These are phyloP conservation scores for Boleophthalmus pectinirostris DNA, from an alignment of 2,113 vertebrate species.

Conservation along the genomic window DNA sequence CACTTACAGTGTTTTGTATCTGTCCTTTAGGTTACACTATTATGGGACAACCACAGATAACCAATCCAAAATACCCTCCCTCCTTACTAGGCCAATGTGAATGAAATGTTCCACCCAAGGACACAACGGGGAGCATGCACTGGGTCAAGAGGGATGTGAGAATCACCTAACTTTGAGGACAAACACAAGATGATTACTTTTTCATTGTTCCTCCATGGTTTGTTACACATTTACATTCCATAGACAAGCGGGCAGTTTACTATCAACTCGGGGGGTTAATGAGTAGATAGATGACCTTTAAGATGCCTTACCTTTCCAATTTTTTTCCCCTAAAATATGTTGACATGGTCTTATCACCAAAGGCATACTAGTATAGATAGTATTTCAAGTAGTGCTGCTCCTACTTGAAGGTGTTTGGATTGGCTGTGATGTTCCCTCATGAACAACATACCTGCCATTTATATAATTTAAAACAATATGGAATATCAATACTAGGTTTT, in stretches of 20 bases:
- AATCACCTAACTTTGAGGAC: background rate
- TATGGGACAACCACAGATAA: background rate
- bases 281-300: slow-evolving; percentile 17
- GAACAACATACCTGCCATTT: background rate
- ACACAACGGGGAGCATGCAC: background rate
- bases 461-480: background rate
- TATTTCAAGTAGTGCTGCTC: too few species aligned
- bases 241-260: slow-evolving; percentile 2
- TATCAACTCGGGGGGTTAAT: slow-evolving; percentile 42
- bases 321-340: background rate
- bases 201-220: slow-evolving; percentile 24
- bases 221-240: slow-evolving; percentile 39
- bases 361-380: too few species aligned
- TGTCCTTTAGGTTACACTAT: background rate
- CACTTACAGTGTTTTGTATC: too few species aligned
- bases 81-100: background rate
- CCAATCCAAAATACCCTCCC: background rate
- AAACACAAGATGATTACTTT: slow-evolving; percentile 7
- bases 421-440: background rate
- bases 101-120: background rate
- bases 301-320: background rate
- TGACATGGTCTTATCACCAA: too few species aligned
- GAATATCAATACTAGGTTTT: too few species aligned
- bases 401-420: too few species aligned
- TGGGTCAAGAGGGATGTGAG: background rate